Conservation (phyloP, 1,140 invertebrate genomes). For the Drosophila miranda region DNA sequence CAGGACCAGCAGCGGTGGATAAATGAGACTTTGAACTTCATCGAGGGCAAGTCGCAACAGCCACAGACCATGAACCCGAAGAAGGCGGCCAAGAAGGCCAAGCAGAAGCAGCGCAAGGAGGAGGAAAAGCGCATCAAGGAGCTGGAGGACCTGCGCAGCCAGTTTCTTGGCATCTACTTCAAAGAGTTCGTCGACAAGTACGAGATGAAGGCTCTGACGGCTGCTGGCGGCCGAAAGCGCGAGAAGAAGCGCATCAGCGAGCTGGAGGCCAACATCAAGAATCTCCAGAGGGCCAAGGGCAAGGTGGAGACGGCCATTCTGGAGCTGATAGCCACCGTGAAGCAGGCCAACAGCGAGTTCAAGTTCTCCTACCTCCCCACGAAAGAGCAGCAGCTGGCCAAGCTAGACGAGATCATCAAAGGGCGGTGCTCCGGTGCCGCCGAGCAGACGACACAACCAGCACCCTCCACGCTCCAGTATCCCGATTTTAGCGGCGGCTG, state of each 20-base stretch:
- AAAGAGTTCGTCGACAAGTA: conserved; percentile 79
- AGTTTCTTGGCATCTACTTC: conserved; percentile 81
- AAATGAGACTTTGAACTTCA: conserved; percentile 76
- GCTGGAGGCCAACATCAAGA: conserved; percentile 77
- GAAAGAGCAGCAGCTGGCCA: conserved; percentile 78
- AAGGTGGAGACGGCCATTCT: conserved; percentile 77
- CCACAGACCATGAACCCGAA: conserved; percentile 74
- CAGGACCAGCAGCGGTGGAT: conserved; percentile 76
- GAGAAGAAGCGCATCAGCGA: conserved; percentile 81
- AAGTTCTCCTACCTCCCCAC: conserved; percentile 81
- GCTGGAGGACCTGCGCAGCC: conserved; percentile 70
- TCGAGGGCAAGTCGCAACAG: conserved; percentile 75
- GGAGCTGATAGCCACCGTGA: conserved; percentile 78
- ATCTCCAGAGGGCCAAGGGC: conserved; percentile 73
- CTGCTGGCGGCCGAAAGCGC: conserved; percentile 69
- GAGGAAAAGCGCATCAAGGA: conserved; percentile 80
- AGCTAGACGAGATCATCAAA: conserved; percentile 61
- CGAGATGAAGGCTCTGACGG: conserved; percentile 69
- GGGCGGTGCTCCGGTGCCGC: conserved; percentile 14
- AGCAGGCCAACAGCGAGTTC: conserved; percentile 76
- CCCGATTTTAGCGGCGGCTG: conserved; percentile 38
- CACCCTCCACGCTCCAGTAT: conserved; percentile 7
- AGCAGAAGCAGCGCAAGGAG: conserved; percentile 79
- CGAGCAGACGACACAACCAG: conserved; percentile 3
- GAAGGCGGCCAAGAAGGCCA: conserved; percentile 80